Evolutionary conservation across 2,797 vertebrate genomes (phyloP).

Genomic region (Enteromius anoplus): DNA sequence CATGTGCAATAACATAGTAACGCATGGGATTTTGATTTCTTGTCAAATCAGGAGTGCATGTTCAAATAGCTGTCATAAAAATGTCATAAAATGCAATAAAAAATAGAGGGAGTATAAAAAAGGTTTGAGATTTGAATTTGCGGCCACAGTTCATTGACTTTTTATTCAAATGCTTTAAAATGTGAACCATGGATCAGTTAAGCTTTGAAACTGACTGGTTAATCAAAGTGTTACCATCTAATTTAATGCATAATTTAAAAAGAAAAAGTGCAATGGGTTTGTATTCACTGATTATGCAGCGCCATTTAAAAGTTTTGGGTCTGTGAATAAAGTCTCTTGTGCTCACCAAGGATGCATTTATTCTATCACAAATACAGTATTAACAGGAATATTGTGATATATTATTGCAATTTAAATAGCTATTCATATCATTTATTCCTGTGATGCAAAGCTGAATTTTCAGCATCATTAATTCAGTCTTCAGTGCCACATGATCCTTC

Average conservation of each 20-base stretch:
- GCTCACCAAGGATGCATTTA: not conserved
- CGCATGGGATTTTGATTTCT: not conserved
- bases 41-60: not conserved
- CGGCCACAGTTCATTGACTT: not conserved
- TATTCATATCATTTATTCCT: not conserved
- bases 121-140: not conserved
- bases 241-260: not conserved
- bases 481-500: not conserved
- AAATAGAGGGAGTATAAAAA: not conserved
- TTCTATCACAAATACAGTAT: no score
- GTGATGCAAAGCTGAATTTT: not conserved
- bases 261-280: not conserved
- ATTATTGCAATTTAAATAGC: not conserved
- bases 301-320: not conserved
- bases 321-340: not conserved
- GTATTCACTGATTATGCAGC: not conserved
- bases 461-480: not conserved
- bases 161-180: constrained; percentile 1
- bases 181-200: not conserved
- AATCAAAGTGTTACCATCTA: not conserved
- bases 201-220: constrained; percentile 7
- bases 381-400: not conserved
- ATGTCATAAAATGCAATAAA: not conserved
- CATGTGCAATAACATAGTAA: not conserved
- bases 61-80: not conserved